Evolutionary conservation across 2,888 invertebrate species (phyloP).

Genomic region (Drosophila subsilvestris): DNA sequence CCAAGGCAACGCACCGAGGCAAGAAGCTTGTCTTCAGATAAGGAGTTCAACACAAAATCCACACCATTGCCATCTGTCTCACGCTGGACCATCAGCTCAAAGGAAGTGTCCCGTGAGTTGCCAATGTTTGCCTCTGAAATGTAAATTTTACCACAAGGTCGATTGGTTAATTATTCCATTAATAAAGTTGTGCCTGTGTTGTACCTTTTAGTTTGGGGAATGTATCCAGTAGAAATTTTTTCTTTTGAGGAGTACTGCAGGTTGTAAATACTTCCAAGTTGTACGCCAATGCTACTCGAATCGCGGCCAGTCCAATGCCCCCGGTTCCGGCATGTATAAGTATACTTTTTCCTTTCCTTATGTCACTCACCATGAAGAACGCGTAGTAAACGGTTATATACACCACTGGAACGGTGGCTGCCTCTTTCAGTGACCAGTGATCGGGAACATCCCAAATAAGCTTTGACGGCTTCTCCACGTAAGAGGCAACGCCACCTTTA

Average conservation of each 20-base stretch:
- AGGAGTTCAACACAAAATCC: constrained; percentile 94
- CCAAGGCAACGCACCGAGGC: constrained; percentile 88
- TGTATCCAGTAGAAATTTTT: constrained; percentile 86
- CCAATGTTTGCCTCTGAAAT: constrained; percentile 88
- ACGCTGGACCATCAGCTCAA: constrained; percentile 92
- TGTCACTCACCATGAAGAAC: constrained; percentile 80
- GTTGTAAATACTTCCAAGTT: constrained; percentile 89
- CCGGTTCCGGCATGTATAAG: constrained; percentile 88
- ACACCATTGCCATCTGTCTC: constrained; percentile 95
- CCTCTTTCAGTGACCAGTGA: constrained; percentile 89
- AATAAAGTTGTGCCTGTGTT: background rate
- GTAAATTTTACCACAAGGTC: background rate
- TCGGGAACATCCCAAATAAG: constrained; percentile 89
- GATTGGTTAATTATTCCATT: background rate
- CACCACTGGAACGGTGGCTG: constrained; percentile 92
- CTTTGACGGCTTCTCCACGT: constrained; percentile 67
- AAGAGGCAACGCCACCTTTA: constrained; percentile 86
- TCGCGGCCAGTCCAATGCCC: constrained; percentile 92
- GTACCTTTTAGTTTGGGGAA: constrained; percentile 86
- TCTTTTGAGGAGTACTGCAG: constrained; percentile 88
- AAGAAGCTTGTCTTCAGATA: constrained; percentile 95
- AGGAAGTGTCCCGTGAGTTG: constrained; percentile 93
- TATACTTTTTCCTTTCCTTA: constrained; percentile 83
- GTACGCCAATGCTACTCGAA: constrained; percentile 87
- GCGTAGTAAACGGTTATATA: constrained; percentile 88